Evolutionary conservation across 1,140 invertebrate genomes (phyloP), one percentile per base, ranked within the genome.

Genomic region (Nomia melanderi): DNA sequence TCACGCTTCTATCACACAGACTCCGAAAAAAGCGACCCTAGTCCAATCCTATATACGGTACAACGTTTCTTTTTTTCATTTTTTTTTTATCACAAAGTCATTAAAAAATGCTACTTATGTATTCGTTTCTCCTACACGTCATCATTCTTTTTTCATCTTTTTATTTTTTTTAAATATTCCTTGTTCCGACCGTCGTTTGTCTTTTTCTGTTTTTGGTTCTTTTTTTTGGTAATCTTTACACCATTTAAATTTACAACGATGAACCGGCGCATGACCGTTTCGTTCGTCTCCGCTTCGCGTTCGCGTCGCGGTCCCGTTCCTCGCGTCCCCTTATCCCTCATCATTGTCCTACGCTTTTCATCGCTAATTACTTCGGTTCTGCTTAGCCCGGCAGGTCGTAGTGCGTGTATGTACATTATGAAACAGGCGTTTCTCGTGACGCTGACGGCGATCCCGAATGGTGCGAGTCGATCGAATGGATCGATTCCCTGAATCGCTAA

Each of bases 21-120:
- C 41, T 29, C 67, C 36, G 6, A 65, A 66, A 80, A 60, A 81
- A 62, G 79, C 72, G 59, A 74, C 29, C 60, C 76, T 70, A 71
- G 47, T 74, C 67, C 82, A 70, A 82, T 65, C 72, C 64, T 83
- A 79, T 67, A 44, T 86, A 87, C 85, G 66, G 74, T 88, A 88
- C 82, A 88, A 84, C 83, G 81, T 88, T n/a, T n/a, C n/a, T n/a
- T n/a, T n/a, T n/a, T n/a, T n/a, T n/a, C n/a, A n/a, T n/a, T n/a
- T n/a, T n/a, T n/a, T n/a, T n/a, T n/a, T n/a, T 88, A 87, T 88
- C 87, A 88, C 85, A 88, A 88, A 88, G 86, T 88, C 86, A 79
- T 87, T 86, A 84, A 86, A 88, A 88, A 88, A 85, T 79, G 81
- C 84, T 73, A 86, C 75, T 80, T 84, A 86, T 82, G 78, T 77